Evolutionary conservation across 2,888 invertebrate genomes (phyloP).

Genomic region (Diogma glabrata): DNA sequence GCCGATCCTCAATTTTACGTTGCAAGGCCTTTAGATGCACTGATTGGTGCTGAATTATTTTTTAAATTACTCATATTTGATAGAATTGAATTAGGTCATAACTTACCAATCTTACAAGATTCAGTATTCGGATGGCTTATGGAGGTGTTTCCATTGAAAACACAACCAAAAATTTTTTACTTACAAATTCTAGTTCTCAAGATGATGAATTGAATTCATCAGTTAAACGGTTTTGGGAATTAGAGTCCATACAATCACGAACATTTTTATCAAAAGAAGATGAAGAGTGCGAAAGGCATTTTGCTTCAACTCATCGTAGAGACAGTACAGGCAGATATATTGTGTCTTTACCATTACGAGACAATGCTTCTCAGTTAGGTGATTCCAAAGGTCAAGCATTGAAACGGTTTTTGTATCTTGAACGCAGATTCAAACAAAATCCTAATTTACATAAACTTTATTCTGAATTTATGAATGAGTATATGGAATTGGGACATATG

Average conservation of each 20-base stretch:
- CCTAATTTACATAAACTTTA: background rate
- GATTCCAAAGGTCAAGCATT: background rate
- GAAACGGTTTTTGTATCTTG: background rate
- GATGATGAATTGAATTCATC: too few species aligned
- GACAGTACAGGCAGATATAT: background rate
- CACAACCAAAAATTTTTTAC: too few species aligned
- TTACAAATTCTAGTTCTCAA: too few species aligned
- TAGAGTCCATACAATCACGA: background rate
- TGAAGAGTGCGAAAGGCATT: background rate
- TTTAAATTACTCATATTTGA: too few species aligned
- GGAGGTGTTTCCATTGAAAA: too few species aligned
- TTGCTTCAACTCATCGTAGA: background rate
- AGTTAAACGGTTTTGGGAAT: slow-evolving; percentile 3
- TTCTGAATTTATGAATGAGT: background rate
- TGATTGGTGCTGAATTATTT: too few species aligned
- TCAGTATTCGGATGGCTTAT: background rate
- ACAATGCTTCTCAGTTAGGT: background rate
- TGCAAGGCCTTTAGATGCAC: too few species aligned
- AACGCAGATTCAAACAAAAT: background rate
- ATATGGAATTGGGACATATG: background rate
- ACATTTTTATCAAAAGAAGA: background rate
- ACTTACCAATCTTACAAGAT: background rate
- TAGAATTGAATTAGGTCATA: too few species aligned
- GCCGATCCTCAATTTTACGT: too few species aligned
- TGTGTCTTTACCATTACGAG: background rate